These are phyloP conservation scores for Xenotilapia longispinis DNA, from an alignment of 2,113 vertebrate genomes.

Conservation along the genomic window DNA sequence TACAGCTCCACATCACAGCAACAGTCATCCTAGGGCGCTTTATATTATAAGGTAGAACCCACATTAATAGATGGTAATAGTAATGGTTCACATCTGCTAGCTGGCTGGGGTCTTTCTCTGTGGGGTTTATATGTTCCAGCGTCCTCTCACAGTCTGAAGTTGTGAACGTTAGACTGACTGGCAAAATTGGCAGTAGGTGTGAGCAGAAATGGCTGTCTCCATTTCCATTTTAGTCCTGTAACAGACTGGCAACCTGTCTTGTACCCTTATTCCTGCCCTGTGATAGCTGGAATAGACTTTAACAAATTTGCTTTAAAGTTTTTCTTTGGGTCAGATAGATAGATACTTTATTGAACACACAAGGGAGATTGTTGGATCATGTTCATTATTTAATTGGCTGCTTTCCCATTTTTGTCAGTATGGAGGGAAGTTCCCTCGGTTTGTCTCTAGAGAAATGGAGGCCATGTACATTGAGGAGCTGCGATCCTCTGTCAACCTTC, in stretches of 20 bases:
- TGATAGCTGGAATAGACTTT: neutral
- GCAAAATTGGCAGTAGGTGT: neutral
- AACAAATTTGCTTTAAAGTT: neutral
- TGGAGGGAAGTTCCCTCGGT: conserved; percentile 92
- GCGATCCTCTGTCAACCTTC: conserved; percentile 93
- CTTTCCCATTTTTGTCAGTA: conserved; percentile 43
- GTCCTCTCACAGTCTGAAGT: neutral
- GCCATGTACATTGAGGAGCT: conserved; percentile 96
- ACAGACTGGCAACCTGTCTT: neutral
- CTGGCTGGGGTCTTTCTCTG: neutral
- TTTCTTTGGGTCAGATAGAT: neutral
- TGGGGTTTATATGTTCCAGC: neutral
- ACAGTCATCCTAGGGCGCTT: neutral
- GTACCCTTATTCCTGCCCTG: neutral
- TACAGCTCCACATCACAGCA: neutral
- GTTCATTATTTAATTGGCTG: neutral
- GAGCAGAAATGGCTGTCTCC: neutral
- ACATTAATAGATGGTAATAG: neutral
- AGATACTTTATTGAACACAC: neutral
- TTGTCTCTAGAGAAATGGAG: conserved; percentile 96
- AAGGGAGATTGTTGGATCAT: neutral
- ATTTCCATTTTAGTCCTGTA: neutral
- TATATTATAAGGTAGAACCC: neutral
- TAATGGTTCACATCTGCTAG: neutral
- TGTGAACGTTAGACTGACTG: neutral